These are phyloP conservation scores for Corythucha ciliata DNA, from an alignment of 2,888 invertebrate genomes.

Conservation along the genomic window DNA sequence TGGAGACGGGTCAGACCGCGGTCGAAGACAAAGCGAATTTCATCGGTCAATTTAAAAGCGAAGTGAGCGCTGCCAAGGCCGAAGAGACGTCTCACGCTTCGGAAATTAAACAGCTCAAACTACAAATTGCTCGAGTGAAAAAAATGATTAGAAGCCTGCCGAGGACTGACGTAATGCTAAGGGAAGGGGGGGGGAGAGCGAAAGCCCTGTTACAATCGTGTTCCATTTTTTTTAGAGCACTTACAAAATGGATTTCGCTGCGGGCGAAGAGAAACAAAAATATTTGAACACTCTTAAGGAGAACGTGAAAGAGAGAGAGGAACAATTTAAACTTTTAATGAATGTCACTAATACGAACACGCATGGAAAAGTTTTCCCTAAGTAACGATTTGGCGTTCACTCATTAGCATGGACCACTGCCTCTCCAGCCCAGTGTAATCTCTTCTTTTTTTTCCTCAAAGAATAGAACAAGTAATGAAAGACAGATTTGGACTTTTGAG, in stretches of 20 bases:
- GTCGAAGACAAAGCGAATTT: conserved; percentile 57
- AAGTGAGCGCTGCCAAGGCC: conserved; percentile 51
- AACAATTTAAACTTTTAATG: conserved; percentile 19
- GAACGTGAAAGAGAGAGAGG: conserved; percentile 19
- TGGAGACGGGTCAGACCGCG: conserved; percentile 56
- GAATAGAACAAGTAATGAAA: conserved; percentile 9
- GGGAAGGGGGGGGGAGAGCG: no score
- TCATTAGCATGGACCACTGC: not conserved
- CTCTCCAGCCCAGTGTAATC: no score
- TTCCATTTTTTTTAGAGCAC: conserved; percentile 14
- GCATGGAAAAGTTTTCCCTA: conserved; percentile 18
- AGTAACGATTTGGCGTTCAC: conserved; percentile 2
- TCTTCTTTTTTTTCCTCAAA: conserved; percentile 1
- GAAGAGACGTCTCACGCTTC: conserved; percentile 54
- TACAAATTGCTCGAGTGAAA: conserved; percentile 42
- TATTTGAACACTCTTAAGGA: conserved; percentile 16
- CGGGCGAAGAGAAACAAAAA: conserved; percentile 21
- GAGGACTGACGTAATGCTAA: conserved; percentile 44
- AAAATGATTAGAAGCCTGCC: conserved; percentile 44
- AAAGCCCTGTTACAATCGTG: no score
- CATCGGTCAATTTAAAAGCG: conserved; percentile 49
- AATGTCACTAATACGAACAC: conserved; percentile 19
- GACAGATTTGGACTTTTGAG: conserved; percentile 2
- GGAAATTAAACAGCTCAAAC: conserved; percentile 47
- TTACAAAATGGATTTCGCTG: conserved; percentile 20